Conservation (phyloP, 2,797 vertebrate species). For the Glossophaga mutica region DNA sequence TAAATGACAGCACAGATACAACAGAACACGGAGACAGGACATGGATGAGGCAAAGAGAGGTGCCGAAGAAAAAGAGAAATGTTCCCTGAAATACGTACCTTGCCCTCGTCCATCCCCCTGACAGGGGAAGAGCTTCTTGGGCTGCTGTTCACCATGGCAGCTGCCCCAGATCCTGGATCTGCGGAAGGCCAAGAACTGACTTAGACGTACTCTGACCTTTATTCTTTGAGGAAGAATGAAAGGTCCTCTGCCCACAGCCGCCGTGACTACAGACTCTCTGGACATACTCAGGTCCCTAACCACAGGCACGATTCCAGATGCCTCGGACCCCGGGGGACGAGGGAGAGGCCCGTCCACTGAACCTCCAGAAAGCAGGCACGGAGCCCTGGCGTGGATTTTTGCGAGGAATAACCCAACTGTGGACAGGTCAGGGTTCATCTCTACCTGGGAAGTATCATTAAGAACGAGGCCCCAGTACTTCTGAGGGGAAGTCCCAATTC, state of each 20-base stretch:
- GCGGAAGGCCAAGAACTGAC: background rate
- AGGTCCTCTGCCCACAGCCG: background rate
- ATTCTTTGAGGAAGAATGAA: background rate
- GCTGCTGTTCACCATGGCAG: slow-evolving; percentile 67
- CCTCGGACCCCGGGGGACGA: slow-evolving; percentile 82
- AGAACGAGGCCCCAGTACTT: background rate
- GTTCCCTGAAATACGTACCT: slow-evolving; percentile 81
- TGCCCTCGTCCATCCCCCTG: slow-evolving; percentile 81
- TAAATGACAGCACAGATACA: slow-evolving; percentile 66
- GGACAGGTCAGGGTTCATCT: background rate
- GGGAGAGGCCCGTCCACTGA: slow-evolving; percentile 75
- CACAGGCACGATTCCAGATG: slow-evolving; percentile 87
- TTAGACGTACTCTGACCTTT: background rate
- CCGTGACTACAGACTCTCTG: background rate
- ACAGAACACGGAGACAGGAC: slow-evolving; percentile 60
- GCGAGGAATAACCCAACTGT: background rate
- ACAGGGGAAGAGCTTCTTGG: slow-evolving; percentile 92
- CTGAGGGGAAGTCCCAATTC: background rate
- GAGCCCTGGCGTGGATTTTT: background rate
- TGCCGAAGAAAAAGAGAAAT: background rate
- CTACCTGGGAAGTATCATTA: background rate
- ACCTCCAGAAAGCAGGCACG: slow-evolving; percentile 77
- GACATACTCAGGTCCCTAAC: slow-evolving; percentile 75
- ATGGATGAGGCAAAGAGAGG: background rate
- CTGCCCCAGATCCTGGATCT: slow-evolving; percentile 84